Percentiles rank a stretch among this genome's conserved stretches.
These are phyloP conservation scores for Capitulum mitella DNA, from an alignment of 2,888 invertebrate genomes.

Conservation along the genomic window DNA sequence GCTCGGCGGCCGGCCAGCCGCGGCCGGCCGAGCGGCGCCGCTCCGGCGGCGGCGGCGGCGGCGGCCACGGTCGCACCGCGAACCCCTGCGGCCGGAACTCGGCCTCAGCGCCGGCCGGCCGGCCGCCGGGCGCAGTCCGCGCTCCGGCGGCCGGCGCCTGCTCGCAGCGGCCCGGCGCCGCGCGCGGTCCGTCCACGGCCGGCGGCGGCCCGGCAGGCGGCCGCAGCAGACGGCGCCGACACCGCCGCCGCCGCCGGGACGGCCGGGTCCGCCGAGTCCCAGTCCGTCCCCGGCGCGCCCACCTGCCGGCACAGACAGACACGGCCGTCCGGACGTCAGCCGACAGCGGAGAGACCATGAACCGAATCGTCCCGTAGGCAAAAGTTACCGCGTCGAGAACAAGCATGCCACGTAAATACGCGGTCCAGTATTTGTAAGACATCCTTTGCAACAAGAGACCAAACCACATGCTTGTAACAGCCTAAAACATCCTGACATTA, in stretches of 20 bases:
- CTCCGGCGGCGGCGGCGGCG: neutral
- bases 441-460: too few species aligned
- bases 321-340: too few species aligned
- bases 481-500: too few species aligned
- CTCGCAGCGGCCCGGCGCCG: too few species aligned
- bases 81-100: neutral
- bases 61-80: neutral
- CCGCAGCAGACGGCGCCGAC: neutral
- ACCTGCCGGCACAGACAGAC: neutral
- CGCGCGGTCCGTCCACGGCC: too few species aligned
- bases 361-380: too few species aligned
- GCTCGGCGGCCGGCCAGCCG: neutral
- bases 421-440: too few species aligned
- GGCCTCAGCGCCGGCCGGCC: neutral
- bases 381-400: too few species aligned
- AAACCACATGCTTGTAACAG: too few species aligned
- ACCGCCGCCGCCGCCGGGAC: neutral
- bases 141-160: neutral
- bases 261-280: neutral
- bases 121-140: neutral
- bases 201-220: neutral
- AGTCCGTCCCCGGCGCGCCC: neutral
- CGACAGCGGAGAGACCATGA: too few species aligned
- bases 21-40: neutral
- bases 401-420: too few species aligned